A percentile compares a stretch with the other conserved stretches of the same genome.
Evolutionary conservation across 2,113 vertebrate species (phyloP).

Genomic region (Turnix velox): DNA sequence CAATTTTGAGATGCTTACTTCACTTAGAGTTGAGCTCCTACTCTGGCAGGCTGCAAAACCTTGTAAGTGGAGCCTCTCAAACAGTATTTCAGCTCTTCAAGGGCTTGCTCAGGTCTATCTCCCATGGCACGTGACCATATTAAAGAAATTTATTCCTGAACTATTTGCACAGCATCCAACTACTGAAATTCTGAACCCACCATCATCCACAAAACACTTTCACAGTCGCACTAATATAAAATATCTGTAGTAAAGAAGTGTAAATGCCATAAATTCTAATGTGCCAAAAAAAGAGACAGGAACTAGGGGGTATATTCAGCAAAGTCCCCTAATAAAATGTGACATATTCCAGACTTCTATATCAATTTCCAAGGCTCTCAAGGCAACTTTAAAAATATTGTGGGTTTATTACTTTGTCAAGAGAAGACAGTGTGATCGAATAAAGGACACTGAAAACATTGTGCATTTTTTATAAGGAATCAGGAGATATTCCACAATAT

Average conservation of each 20-base stretch:
- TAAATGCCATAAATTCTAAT: background rate
- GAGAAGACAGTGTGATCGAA: background rate
- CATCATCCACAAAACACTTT: background rate
- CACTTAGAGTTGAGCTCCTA: background rate
- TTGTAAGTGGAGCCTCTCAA: background rate
- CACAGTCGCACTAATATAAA: background rate
- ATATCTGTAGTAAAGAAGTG: background rate
- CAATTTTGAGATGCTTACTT: background rate
- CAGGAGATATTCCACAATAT: background rate
- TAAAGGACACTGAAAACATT: background rate
- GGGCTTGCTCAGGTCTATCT: background rate
- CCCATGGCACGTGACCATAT: fast-evolving
- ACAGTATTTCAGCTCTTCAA: background rate
- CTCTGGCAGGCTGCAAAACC: background rate
- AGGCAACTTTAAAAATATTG: background rate
- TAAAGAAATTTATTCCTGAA: background rate
- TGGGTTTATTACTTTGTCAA: background rate
- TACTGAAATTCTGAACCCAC: background rate
- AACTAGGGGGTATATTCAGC: background rate
- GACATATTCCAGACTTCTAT: background rate
- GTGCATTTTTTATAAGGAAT: background rate
- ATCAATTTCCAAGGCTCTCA: background rate
- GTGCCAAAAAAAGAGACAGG: background rate
- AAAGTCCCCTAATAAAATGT: constrained; percentile 15
- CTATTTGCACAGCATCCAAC: background rate